A percentile compares a stretch with the other conserved stretches of the same genome.
These are phyloP conservation scores for Ectropis grisescens DNA, from an alignment of 1,140 invertebrate species.

Conservation along the genomic window DNA sequence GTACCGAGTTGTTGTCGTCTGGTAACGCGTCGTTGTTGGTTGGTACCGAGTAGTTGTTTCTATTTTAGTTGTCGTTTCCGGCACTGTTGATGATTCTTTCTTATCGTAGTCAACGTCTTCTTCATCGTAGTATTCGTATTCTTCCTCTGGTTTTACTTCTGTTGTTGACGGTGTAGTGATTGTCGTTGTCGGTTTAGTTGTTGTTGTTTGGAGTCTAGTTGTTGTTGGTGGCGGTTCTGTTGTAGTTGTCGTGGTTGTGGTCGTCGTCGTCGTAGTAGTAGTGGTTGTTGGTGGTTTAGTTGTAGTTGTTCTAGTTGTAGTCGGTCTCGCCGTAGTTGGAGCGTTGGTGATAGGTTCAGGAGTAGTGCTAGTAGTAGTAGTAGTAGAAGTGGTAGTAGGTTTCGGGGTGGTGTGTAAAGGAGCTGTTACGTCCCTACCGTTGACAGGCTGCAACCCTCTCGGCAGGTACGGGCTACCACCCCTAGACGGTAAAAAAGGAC, in stretches of 20 bases:
- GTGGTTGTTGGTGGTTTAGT: constrained; percentile 17
- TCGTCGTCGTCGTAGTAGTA: constrained; percentile 17
- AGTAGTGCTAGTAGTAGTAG: too few relatives aligned
- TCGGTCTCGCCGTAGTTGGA: constrained; percentile 15
- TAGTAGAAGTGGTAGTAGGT: constrained; percentile 38
- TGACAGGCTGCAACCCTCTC: constrained; percentile 78
- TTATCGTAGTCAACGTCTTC: constrained; percentile 48
- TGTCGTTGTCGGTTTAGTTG: constrained; percentile 18
- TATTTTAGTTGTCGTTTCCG: constrained; percentile 14
- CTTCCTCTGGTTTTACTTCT: constrained; percentile 29
- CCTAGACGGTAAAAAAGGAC: constrained; percentile 83
- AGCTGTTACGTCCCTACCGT: constrained; percentile 49
- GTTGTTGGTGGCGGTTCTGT: constrained; percentile 16
- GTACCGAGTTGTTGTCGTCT: constrained; percentile 19
- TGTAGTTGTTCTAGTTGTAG: constrained; percentile 17
- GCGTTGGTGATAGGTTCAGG: constrained; percentile 32
- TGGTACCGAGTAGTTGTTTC: constrained; percentile 14
- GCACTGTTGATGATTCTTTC: constrained; percentile 23
- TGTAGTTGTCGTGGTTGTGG: constrained; percentile 20
- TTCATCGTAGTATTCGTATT: constrained; percentile 60
- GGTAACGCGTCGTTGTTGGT: constrained; percentile 1
- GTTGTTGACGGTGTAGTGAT: constrained; percentile 22
- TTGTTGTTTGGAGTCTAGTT: constrained; percentile 20
- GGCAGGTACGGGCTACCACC: constrained; percentile 82
- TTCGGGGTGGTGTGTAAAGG: constrained; percentile 30